phyloP scores from a whole-genome alignment of 2,113 vertebrate genomes.

The Phalacrocorax brasilianus region DNA sequence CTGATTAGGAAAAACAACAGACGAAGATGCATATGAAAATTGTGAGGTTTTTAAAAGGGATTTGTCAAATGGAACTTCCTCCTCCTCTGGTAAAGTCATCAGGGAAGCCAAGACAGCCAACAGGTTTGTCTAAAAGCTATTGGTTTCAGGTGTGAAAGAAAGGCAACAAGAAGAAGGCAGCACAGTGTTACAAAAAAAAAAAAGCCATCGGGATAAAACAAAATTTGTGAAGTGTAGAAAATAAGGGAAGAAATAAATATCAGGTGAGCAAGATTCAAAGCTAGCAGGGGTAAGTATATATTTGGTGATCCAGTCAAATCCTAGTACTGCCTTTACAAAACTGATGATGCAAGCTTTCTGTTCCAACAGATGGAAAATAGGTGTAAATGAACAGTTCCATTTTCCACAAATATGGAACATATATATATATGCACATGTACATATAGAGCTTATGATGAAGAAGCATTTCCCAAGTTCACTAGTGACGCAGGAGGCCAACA shows the following conservation, averaged over 20 bases:
- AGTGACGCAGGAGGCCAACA: not conserved
- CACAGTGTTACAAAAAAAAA: not conserved
- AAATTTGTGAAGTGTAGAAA: not conserved
- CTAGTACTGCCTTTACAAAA: not conserved
- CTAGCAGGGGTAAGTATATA: not conserved
- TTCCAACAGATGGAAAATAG: not conserved
- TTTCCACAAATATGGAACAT: not conserved
- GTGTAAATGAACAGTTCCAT: not conserved
- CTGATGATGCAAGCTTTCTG: not conserved
- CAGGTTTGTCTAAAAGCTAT: not conserved
- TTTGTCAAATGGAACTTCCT: not conserved
- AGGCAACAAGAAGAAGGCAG: not conserved
- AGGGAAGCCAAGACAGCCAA: not conserved
- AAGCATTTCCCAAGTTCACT: not conserved
- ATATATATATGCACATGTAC: not conserved
- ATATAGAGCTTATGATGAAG: not conserved
- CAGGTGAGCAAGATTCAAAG: not conserved
- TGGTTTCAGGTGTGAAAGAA: not conserved
- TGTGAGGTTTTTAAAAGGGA: not conserved
- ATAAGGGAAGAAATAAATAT: not conserved
- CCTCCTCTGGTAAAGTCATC: not conserved
- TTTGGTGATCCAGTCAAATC: not conserved
- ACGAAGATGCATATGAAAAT: constrained; percentile 3
- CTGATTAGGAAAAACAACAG: constrained; percentile 1
- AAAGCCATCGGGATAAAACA: not conserved